These are phyloP conservation scores for Peromyscus nudipes DNA, from an alignment of 2,797 vertebrate genomes.

Conservation along the genomic window DNA sequence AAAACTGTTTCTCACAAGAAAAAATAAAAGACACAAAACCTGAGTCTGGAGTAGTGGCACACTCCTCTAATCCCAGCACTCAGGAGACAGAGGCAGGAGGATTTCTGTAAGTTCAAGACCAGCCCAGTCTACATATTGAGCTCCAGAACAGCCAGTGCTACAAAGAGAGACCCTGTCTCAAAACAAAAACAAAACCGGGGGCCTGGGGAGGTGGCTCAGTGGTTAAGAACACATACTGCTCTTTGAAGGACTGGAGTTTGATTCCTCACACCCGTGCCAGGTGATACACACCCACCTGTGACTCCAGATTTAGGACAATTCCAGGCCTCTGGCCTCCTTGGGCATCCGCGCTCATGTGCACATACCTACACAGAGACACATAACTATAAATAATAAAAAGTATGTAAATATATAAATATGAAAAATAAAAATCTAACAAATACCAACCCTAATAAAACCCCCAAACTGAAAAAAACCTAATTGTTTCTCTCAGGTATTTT, in stretches of 20 bases:
- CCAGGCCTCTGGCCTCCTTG: too few relatives aligned
- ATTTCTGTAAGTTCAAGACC: background rate
- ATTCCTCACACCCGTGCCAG: too few relatives aligned
- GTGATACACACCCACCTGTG: too few relatives aligned
- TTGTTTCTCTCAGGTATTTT: background rate
- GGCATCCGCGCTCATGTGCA: too few relatives aligned
- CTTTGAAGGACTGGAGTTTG: background rate
- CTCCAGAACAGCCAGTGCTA: background rate
- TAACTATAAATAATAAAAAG: background rate
- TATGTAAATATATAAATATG: too few relatives aligned
- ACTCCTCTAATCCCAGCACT: background rate
- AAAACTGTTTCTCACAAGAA: background rate
- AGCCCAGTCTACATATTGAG: background rate
- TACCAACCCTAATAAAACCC: background rate
- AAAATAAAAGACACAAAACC: too few relatives aligned
- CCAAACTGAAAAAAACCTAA: background rate
- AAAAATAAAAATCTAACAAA: background rate
- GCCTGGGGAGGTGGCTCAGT: background rate
- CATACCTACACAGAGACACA: background rate
- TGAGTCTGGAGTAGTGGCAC: background rate
- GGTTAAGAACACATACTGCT: background rate
- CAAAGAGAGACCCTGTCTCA: too few relatives aligned
- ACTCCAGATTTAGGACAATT: background rate
- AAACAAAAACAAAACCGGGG: background rate
- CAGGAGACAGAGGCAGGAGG: background rate